Conservation (phyloP, 2,888 invertebrate genomes). For the Caenorhabditis parvicauda region DNA sequence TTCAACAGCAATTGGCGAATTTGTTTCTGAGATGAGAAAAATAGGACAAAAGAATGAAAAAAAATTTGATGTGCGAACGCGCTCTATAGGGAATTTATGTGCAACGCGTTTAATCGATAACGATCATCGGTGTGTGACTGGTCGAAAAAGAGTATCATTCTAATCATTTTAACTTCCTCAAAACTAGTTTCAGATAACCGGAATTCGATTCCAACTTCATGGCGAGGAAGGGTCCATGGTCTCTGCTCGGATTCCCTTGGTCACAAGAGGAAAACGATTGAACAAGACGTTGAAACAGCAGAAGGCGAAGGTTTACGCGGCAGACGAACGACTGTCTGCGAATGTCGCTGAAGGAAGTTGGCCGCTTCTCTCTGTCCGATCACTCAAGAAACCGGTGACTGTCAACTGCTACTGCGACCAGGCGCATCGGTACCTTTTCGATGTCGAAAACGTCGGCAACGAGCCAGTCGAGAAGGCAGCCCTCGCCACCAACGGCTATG, state of each 20-base stretch:
- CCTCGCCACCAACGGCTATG: conserved; percentile 38
- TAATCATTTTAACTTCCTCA: too few relatives aligned
- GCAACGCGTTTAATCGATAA: too few relatives aligned
- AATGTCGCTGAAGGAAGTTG: conserved; percentile 32
- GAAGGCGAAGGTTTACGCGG: conserved; percentile 31
- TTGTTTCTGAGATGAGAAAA: too few relatives aligned
- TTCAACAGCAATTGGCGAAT: too few relatives aligned
- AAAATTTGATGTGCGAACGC: too few relatives aligned
- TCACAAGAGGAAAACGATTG: conserved; percentile 34
- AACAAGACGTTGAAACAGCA: conserved; percentile 38
- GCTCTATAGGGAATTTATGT: too few relatives aligned
- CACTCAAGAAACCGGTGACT: conserved; percentile 15
- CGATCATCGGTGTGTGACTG: too few relatives aligned
- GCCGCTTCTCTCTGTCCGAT: conserved; percentile 46
- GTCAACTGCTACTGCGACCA: conserved; percentile 33
- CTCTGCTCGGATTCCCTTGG: conserved; percentile 20
- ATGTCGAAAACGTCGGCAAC: conserved; percentile 39
- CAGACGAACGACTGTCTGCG: conserved; percentile 40
- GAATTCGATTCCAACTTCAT: conserved; percentile 16
- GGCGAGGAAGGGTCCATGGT: conserved; percentile 5
- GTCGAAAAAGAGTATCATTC: too few relatives aligned
- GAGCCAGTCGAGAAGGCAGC: conserved; percentile 29
- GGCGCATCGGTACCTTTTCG: conserved; percentile 21
- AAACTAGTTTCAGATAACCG: too few relatives aligned
- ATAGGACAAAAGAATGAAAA: too few relatives aligned